Base-by-base conservation (phyloP, 2,797 vertebrate species). In the Gymnothorax javanicus region DNA sequence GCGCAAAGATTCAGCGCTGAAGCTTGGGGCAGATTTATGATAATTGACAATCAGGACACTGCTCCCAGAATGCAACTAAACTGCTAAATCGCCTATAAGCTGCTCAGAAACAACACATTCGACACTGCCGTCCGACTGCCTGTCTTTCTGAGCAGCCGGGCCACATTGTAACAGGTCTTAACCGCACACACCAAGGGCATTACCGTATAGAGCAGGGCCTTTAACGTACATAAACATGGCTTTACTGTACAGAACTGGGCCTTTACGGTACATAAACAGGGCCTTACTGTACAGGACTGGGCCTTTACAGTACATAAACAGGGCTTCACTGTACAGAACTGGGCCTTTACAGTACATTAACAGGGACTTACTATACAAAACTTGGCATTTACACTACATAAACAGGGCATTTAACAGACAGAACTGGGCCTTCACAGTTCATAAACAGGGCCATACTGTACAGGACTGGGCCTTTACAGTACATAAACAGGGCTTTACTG, bases 11-110 rank as follows among this genome's bases (percentile, higher is more conserved):
- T 60, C 82, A 60, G 52, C n/a, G 4, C 56, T 33, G 23, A 27
- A 43, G 33, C 27, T 64, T 13, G 50, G 7, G 12, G 11, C 4
- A n/a, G 60, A 84, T 84, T 84, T 64, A 84, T 84, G 83, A 84
- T 84, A 60, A 84, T 62, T 50, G 59, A 12, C 57, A 84, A 62
- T 84, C 59, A 84, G 60, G 59, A 67, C 12, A 64, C 27, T 27
- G 43, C 25, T 84, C 83, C 83, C 59, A 62, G 33, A 60, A 84
- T 58, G 23, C 27, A 84, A 25, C 58, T 60, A 64, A 84, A 62
- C 58, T 12, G 25, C 57, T 56, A n/a, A 13, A 62, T 59, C 52
- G 3, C 11, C 25, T 15, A 56, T 58, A 62, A 58, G 12, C 25
- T 15, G 33, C 73, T 15, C 7, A 11, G 73, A 50, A 77, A 33